Conservation (phyloP, 2,113 vertebrate genomes). For the Salvator merianae region DNA sequence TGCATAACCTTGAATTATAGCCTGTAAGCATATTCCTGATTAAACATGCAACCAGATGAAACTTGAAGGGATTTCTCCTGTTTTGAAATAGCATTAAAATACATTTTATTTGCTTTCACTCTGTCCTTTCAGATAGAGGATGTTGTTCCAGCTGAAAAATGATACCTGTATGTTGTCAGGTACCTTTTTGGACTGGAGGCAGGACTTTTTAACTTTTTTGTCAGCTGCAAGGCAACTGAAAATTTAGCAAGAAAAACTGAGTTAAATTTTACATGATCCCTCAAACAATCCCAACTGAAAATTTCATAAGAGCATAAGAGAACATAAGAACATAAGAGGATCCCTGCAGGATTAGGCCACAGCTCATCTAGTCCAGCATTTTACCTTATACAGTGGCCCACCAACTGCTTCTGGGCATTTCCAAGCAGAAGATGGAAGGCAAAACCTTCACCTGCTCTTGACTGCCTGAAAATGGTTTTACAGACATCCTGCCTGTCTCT, state of each 20-base stretch:
- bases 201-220: not conserved
- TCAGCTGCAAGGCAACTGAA: not conserved
- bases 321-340: too few species aligned
- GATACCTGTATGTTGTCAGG: not conserved
- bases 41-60: constrained; percentile 35
- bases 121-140: not conserved
- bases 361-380: too few species aligned
- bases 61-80: not conserved
- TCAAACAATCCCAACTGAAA: too few species aligned
- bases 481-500: too few species aligned
- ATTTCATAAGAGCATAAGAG: too few species aligned
- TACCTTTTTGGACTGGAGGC: not conserved
- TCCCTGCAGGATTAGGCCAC: too few species aligned
- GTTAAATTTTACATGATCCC: too few species aligned
- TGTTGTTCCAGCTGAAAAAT: not conserved
- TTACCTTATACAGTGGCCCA: too few species aligned
- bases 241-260: not conserved
- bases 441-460: too few species aligned
- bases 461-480: too few species aligned
- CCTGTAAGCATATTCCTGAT: not conserved
- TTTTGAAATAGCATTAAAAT: constrained; percentile 31
- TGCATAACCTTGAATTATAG: constrained; percentile 17
- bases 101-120: not conserved
- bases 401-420: too few species aligned
- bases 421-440: too few species aligned